A percentile compares a stretch with the other conserved stretches of the same genome.
Evolutionary conservation across 2,113 vertebrate genomes (phyloP).

Genomic region (Microtus montanus): DNA sequence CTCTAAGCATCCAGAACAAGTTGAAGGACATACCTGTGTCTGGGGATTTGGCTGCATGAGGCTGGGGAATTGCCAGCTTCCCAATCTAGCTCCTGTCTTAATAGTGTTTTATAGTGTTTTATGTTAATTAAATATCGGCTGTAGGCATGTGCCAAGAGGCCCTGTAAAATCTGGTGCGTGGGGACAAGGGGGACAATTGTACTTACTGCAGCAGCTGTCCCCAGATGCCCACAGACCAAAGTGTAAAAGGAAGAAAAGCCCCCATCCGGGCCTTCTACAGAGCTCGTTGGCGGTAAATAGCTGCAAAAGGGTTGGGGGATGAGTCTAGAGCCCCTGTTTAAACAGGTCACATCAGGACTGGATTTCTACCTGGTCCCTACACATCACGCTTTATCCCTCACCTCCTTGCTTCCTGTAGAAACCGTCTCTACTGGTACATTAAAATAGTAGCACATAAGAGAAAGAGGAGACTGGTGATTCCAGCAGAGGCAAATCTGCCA

Average conservation of each 20-base stretch:
- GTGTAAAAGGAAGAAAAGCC: not conserved
- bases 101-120: conserved; percentile 74
- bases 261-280: not conserved
- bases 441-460: not conserved
- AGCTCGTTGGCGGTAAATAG: not conserved
- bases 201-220: not conserved
- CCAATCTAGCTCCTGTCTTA: conserved; percentile 74
- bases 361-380: not conserved
- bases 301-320: not conserved
- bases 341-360: not conserved
- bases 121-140: conserved; percentile 79
- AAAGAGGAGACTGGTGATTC: not conserved
- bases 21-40: conserved; percentile 73
- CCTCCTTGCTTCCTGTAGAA: not conserved
- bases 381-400: not conserved
- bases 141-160: conserved; percentile 70
- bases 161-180: conserved; percentile 39
- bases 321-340: not conserved
- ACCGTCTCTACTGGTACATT: not conserved
- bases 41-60: conserved; percentile 64
- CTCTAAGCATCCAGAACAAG: conserved; percentile 6
- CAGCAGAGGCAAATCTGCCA: not conserved
- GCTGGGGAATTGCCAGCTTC: conserved; percentile 70
- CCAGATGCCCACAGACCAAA: not conserved
- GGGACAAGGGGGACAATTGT: conserved; percentile 48